phyloP scores from a whole-genome alignment of 2,797 vertebrate species.

The Somateria mollissima region DNA sequence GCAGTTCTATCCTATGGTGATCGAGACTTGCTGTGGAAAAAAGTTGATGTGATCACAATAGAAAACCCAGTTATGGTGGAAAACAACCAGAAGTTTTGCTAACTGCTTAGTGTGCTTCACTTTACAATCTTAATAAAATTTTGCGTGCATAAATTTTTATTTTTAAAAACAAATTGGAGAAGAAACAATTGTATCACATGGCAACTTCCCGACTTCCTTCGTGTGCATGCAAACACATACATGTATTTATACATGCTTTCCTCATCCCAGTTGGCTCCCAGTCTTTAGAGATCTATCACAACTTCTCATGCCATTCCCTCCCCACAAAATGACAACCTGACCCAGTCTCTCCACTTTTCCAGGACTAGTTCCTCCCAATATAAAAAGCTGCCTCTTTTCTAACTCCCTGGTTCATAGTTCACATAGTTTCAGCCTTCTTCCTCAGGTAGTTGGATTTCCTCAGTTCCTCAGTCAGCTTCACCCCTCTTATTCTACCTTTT shows the following conservation, averaged over 20 bases:
- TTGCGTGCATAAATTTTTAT: neutral
- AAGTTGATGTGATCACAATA: neutral
- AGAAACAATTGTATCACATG: neutral
- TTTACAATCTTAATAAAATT: neutral
- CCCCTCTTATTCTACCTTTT: neutral
- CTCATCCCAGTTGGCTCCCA: neutral
- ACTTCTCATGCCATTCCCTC: neutral
- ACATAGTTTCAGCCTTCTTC: neutral
- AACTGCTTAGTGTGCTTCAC: neutral
- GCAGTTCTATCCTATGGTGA: neutral
- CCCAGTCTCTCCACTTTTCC: neutral
- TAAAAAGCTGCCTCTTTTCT: neutral
- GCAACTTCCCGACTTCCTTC: neutral
- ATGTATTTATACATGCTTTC: neutral
- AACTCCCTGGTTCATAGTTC: neutral
- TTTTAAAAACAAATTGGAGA: neutral
- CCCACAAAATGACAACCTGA: neutral
- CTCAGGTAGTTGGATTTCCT: neutral
- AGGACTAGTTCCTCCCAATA: neutral
- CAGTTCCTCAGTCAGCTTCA: neutral
- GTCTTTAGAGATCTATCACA: neutral
- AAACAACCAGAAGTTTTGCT: neutral
- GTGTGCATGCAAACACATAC: neutral
- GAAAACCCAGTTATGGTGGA: neutral
- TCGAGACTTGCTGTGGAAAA: neutral